These are phyloP conservation scores for Cylloceria caligata DNA, from an alignment of 2,888 invertebrate genomes.

Conservation along the genomic window DNA sequence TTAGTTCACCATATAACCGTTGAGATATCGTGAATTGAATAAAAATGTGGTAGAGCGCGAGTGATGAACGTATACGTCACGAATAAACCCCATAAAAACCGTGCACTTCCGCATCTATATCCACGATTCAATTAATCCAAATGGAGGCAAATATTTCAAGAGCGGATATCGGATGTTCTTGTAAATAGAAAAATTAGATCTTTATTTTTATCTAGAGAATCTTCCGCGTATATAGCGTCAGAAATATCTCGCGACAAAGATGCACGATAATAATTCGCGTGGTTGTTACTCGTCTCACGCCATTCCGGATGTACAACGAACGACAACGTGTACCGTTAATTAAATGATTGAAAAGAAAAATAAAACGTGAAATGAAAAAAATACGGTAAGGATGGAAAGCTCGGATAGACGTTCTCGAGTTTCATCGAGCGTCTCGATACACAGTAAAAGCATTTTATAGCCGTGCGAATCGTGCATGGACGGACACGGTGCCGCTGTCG, in stretches of 20 bases:
- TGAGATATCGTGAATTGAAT: too few relatives aligned
- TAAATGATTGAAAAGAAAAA: not conserved
- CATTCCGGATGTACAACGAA: not conserved
- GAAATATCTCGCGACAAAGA: constrained; percentile 14
- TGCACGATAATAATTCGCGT: constrained; percentile 15
- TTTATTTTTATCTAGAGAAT: not conserved
- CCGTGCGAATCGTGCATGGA: constrained; percentile 49
- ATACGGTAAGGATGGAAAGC: constrained; percentile 25
- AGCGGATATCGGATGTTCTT: not conserved
- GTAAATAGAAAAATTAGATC: not conserved
- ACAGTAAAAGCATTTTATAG: constrained; percentile 42
- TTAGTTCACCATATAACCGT: too few relatives aligned
- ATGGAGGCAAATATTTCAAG: not conserved
- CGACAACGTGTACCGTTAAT: not conserved
- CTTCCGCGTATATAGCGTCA: not conserved
- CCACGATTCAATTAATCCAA: not conserved
- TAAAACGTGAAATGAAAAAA: not conserved
- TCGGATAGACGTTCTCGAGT: constrained; percentile 35
- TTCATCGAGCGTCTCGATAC: constrained; percentile 30
- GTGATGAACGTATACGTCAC: too few relatives aligned
- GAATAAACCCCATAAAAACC: too few relatives aligned
- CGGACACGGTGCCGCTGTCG: constrained; percentile 39
- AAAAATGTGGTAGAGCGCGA: too few relatives aligned
- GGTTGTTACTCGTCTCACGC: not conserved
- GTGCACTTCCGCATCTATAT: too few relatives aligned